Conservation (phyloP, 2,113 vertebrate genomes). For the Diphyllodes magnificus region DNA sequence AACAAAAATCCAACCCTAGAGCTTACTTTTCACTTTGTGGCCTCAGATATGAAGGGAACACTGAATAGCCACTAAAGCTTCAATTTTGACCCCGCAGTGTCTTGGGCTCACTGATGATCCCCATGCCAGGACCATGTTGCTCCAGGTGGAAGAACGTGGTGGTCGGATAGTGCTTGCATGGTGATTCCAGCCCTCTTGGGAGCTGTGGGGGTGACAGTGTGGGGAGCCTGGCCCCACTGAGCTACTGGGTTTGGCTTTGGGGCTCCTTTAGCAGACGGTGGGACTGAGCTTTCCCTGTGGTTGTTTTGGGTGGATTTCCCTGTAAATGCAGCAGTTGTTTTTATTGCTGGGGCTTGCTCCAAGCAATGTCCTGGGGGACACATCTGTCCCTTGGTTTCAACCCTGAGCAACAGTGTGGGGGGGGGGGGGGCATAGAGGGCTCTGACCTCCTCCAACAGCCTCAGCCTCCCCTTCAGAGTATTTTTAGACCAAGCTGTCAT, state of each 20-base stretch:
- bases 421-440: neutral
- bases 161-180: rapidly evolving
- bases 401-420: neutral
- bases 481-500: conserved; percentile 53
- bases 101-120: neutral
- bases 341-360: neutral
- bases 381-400: neutral
- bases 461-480: neutral
- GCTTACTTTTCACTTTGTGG: neutral
- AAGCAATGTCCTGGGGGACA: neutral
- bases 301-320: neutral
- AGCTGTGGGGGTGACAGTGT: rapidly evolving
- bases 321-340: neutral
- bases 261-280: neutral
- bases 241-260: neutral
- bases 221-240: neutral
- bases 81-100: rapidly evolving
- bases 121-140: rapidly evolving
- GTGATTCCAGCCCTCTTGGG: rapidly evolving
- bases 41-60: neutral
- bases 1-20: neutral
- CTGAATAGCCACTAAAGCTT: neutral
- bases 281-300: neutral
- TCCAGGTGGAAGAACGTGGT: neutral
- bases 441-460: neutral